Base-by-base conservation (phyloP, 2,797 vertebrate genomes). In the Bucorvus abyssinicus region DNA sequence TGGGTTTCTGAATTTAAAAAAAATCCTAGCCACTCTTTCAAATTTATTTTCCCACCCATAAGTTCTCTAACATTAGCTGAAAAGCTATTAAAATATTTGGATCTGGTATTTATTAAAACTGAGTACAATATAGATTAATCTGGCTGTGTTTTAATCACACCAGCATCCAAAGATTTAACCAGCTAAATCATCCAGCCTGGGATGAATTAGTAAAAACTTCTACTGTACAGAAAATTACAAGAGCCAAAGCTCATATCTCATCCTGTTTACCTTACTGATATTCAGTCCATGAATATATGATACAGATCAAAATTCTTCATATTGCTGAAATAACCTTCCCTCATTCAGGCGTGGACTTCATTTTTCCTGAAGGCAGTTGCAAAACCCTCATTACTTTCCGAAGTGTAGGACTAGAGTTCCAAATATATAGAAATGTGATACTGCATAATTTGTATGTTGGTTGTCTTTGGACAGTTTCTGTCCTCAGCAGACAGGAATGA, bases 361-460 rank as follows among this genome's bases (percentile, higher is more conserved):
- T 50, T 91, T 65, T 74, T 70, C 52, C 61, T 84, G 47, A 60
- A 89, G 42, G 30, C 30, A 59, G 23, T 55, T 82, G 59, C 29
- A 94, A 94, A 94, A 89, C 49, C 22, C 45, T 88, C 44, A 84
- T 89, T 94, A 38, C 38, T 70, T 89, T 75, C 27, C 53, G 27
- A 82, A 94, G 27, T 42, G n/a, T 38, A 82, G 36, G 20, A 57
- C 75, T 34, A 53, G 27, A 60, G 47, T 69, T 88, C 83, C 77
- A 94, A 84, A 87, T 83, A 91, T 76, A 89, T 61, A 89, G 82
- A 90, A 93, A 90, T 49, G 38, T 49, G 65, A 83, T 88, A 84
- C 50, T 21, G 0, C 89, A 59, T 86, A 91, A 94, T 91, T 94
- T 90, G 52, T 47, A 36, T 60, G 71, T 68, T 91, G 52, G 77